Evolutionary conservation across 2,797 vertebrate genomes (phyloP).

Genomic region (Merluccius polli): DNA sequence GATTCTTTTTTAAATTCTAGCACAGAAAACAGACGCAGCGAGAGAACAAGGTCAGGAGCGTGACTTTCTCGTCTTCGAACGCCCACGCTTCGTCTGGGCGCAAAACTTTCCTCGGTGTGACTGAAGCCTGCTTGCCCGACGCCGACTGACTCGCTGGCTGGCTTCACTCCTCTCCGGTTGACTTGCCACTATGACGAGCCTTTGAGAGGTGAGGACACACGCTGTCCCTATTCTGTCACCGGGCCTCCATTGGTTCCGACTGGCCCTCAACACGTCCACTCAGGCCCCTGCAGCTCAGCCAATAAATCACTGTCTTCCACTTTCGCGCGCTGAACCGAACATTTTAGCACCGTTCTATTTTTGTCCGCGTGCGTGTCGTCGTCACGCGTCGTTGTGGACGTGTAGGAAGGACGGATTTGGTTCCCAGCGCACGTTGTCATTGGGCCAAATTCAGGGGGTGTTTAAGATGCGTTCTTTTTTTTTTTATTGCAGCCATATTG

Average conservation of each 20-base stretch:
- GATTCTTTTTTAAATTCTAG: neutral
- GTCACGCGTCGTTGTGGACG: neutral
- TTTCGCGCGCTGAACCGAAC: conserved; percentile 49
- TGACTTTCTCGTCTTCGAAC: neutral
- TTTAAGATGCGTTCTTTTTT: neutral
- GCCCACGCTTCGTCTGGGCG: neutral
- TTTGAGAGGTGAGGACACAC: conserved; percentile 60
- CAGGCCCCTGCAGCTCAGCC: conserved; percentile 59
- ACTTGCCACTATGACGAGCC: conserved; percentile 58
- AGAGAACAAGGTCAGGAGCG: neutral
- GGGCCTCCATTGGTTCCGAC: conserved; percentile 62
- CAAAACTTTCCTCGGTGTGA: conserved; percentile 29
- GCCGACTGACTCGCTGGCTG: conserved; percentile 26
- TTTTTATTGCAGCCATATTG: neutral
- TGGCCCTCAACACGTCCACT: conserved; percentile 61
- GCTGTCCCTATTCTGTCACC: conserved; percentile 77
- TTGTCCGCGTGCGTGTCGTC: conserved; percentile 16
- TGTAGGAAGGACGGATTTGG: neutral
- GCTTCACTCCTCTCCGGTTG: conserved; percentile 45
- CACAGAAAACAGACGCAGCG: conserved; percentile 9
- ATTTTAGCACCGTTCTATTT: conserved; percentile 18
- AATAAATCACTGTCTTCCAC: conserved; percentile 75
- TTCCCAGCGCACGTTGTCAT: neutral
- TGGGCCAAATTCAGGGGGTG: neutral
- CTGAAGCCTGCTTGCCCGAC: conserved; percentile 22